Base-by-base conservation (phyloP, 2,888 invertebrate species). In the Desoria tigrina region DNA sequence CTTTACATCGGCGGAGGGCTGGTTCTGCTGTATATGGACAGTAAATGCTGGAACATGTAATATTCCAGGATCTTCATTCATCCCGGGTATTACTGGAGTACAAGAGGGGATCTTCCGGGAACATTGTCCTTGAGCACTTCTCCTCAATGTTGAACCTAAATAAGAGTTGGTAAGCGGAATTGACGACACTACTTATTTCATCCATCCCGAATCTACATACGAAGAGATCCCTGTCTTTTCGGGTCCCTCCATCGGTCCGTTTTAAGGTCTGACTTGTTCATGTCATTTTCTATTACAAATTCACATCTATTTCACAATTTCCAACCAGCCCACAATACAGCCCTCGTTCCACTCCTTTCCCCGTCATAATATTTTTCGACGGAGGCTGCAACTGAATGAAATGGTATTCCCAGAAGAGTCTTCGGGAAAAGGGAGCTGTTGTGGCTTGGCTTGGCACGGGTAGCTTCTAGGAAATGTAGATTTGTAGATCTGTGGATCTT, bases 231-330 rank as follows among this genome's bases (percentile, higher is more conserved):
- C 32, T n/a, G n/a, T n/a, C 39, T 39, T 39, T 39, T 9, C 21
- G n/a, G 45, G 45, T 45, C 16, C 39, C 9, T 39, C 39, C 39
- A 16, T 21, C 45, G 21, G n/a, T 45, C 21, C 9, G 9, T n/a
- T 45, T 16, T n/a, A n/a, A 32, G 32, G 32, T 32, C 32, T 21
- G 45, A 45, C 45, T 45, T 45, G 45, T 45, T 45, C 45, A 45
- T 21, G 45, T 45, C 45, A 45, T 16, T 16, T 18, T 16, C 9
- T 45, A 45, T 45, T 45, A 45, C 9, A 45, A 45, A 45, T 45
- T 45, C 45, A 45, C 45, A 45, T 45, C 6, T 45, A 45, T 45
- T 45, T 45, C 45, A 6, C 45, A 45, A 45, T 45, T 45, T 45
- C 16, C 45, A 45, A 6, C 45, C 45, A 45, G 16, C 45, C 45